Evolutionary conservation across 2,113 vertebrate genomes (phyloP), one percentile per base, ranked within the genome.

Genomic region (Mungos mungo): DNA sequence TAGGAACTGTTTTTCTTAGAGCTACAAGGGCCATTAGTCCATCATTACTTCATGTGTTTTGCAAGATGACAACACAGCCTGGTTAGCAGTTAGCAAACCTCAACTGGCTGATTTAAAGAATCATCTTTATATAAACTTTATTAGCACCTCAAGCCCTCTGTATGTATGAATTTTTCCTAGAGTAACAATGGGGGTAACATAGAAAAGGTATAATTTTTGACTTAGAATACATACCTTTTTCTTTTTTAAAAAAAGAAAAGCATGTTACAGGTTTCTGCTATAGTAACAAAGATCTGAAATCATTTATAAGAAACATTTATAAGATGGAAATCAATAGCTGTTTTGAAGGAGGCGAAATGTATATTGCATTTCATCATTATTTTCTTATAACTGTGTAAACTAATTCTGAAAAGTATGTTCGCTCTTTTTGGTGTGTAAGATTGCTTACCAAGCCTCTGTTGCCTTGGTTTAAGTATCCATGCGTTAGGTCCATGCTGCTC

Each of bases 11-110:
- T 85, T 97, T 91, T 92, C 68, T 65, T 81, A 82, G 13, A 45
- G 87, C n/a, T 50, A 45, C n/a, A 4, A 0, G 82, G 31, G 2
- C 0, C 85, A 85, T 97, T n/a, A 65, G 41, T 85, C 15, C 13
- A 96, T 97, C 11, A 5, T 80, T 96, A 35, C 86, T 97, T 88
- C 95, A 12, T 47, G 79, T 84, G 93, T 94, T 93, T 98, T 94
- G 79, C 96, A 96, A 77, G 96, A 82, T 98, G 96, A 92, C 93
- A 98, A 93, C 68, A 76, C 92, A 96, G 72, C 52, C 54, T 96
- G 88, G 33, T 31, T 14, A 81, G 80, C 97, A 60, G 57, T 21
- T 60, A 97, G 57, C 54, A 94, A 86, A 69, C 88, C 21, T 96
- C 54, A 74, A 16, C 47, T 95, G 74, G 84, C 96, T 63, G 60